Percentiles rank a stretch among this genome's conserved stretches.
Evolutionary conservation across 2,888 invertebrate genomes (phyloP).

Genomic region (Ametastegia equiseti): DNA sequence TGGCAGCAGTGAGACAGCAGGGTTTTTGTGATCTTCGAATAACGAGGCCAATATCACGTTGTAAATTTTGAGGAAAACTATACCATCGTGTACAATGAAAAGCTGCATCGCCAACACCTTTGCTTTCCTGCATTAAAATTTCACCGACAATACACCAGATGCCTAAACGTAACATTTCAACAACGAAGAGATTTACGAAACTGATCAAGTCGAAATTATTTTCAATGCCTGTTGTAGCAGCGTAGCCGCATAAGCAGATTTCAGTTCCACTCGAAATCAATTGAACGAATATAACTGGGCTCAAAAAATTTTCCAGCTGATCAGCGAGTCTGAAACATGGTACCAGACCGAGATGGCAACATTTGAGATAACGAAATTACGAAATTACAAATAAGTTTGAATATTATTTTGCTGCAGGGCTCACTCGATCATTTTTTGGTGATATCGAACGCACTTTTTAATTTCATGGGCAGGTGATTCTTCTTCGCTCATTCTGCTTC

Average conservation of each 20-base stretch:
- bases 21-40: conserved; percentile 55
- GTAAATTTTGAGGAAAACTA: conserved; percentile 47
- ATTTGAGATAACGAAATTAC: too few relatives aligned
- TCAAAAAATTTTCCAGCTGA: conserved; percentile 54
- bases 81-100: conserved; percentile 57
- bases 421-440: conserved; percentile 55
- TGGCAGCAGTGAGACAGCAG: conserved; percentile 53
- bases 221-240: conserved; percentile 45
- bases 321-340: conserved; percentile 55
- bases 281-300: conserved; percentile 58
- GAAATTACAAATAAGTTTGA: too few relatives aligned
- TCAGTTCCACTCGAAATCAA: conserved; percentile 56
- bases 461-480: not conserved
- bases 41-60: conserved; percentile 52
- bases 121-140: conserved; percentile 56
- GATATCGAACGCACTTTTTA: conserved; percentile 19
- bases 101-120: conserved; percentile 49
- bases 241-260: conserved; percentile 59
- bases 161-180: conserved; percentile 53
- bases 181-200: conserved; percentile 52
- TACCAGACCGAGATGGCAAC: too few relatives aligned
- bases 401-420: not conserved
- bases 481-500: not conserved
- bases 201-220: conserved; percentile 50
- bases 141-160: conserved; percentile 58